Evolutionary conservation across 2,113 vertebrate genomes (phyloP), one percentile per base, ranked within the genome.

Genomic region (Brachyhypopomus occidentalis): DNA sequence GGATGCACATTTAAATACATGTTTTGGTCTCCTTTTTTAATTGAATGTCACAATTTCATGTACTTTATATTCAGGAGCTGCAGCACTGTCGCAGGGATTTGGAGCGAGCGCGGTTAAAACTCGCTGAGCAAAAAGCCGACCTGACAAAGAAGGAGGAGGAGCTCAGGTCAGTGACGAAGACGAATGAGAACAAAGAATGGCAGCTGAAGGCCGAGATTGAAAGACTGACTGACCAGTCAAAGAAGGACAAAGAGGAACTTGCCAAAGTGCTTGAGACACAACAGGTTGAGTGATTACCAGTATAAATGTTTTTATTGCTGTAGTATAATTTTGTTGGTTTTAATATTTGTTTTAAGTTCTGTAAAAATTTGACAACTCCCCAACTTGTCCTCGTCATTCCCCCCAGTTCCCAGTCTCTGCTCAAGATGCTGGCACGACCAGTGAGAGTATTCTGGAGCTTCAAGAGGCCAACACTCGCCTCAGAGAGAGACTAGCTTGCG

Each of bases 31-130:
- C 3, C 2, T 52, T 52, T 52, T 52, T 14, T 3, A 14, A 52
- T 52, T 52, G 12, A 52, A 52, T 52, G 12, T 52, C 11, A 52
- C 8, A 8, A 52, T 52, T 52, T 52, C 12, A 52, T 52, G 45
- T 52, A 2, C 14, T 27, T 72, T 81, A 77, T 88, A 80, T 45
- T 36, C 77, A 97, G 96, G 95, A 96, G 84, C 91, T 95, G 80
- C 88, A 30, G 58, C 80, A 81, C 78, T 89, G 88, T 11, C 93
- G 84, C 83, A 91, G 92, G 58, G 88, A 90, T n/a, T 88, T 94
- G 60, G 87, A 88, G 84, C 90, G 89, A 69, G 84, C 94, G 36
- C 78, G 0, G 0, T 59, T 84, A 0, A 91, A 94, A 84, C 87
- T 86, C 72, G 91, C 92, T 75, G 86, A 86, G 67, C 93, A 87